Conservation (phyloP, 1,140 invertebrate genomes). For the Ericerus pela region DNA sequence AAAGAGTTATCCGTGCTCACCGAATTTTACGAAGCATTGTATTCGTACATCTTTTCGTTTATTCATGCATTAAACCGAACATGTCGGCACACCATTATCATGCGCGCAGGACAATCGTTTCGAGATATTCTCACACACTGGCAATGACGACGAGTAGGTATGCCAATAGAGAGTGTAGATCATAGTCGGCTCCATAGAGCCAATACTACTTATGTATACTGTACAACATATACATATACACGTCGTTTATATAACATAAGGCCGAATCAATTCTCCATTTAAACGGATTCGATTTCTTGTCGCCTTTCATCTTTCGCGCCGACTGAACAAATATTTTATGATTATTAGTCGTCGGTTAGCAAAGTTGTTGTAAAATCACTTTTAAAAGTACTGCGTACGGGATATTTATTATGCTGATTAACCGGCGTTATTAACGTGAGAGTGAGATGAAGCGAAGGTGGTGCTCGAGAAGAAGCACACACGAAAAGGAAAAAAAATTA, state of each 20-base stretch:
- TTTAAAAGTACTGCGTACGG: neutral
- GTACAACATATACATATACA: neutral
- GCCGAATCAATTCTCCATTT: constrained; percentile 6
- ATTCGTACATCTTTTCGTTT: constrained; percentile 1
- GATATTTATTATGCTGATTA: constrained; percentile 9
- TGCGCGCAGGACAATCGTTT: constrained; percentile 3
- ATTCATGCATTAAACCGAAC: constrained; percentile 8
- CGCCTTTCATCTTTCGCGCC: neutral
- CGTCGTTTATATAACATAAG: neutral
- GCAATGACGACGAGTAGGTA: neutral
- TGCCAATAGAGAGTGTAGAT: too few relatives aligned
- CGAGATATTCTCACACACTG: constrained; percentile 4
- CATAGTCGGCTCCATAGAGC: too few relatives aligned
- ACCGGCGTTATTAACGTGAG: neutral
- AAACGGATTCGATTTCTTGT: constrained; percentile 12
- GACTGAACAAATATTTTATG: constrained; percentile 10
- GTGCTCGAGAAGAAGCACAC: too few relatives aligned
- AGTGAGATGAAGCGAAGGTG: too few relatives aligned
- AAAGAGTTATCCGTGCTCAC: too few relatives aligned
- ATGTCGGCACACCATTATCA: constrained; percentile 8
- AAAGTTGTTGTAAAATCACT: constrained; percentile 9
- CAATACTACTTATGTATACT: neutral
- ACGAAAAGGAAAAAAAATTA: too few relatives aligned
- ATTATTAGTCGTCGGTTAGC: constrained; percentile 10
- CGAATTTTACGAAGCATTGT: constrained; percentile 12